phyloP scores from a whole-genome alignment of 2,888 invertebrate genomes.

The Altica lythri region DNA sequence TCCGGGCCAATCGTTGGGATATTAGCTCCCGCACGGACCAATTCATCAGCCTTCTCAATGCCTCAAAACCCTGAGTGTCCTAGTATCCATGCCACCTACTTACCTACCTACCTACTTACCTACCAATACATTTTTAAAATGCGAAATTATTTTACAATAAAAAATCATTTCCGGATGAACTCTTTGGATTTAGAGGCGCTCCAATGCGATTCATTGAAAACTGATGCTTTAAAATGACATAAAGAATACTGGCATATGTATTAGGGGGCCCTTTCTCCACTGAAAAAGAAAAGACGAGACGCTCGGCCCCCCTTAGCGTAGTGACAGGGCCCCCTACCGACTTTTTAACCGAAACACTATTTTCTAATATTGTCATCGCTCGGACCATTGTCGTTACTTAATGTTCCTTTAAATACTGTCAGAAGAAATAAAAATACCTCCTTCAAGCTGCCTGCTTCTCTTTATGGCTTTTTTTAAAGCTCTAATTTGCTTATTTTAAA shows the following conservation, averaged over 20 bases:
- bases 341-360: slow-evolving; percentile 51
- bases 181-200: too few relatives aligned
- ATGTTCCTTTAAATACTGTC: slow-evolving; percentile 48
- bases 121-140: too few relatives aligned
- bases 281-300: slow-evolving; percentile 38
- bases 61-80: too few relatives aligned
- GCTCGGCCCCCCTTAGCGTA: slow-evolving; percentile 45
- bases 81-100: too few relatives aligned
- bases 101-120: too few relatives aligned
- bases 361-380: slow-evolving; percentile 53
- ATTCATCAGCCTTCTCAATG: too few relatives aligned
- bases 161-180: too few relatives aligned
- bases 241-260: slow-evolving; percentile 12
- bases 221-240: too few relatives aligned
- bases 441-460: slow-evolving; percentile 18
- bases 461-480: slow-evolving; percentile 18
- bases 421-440: slow-evolving; percentile 36
- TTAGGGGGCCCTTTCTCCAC: slow-evolving; percentile 35
- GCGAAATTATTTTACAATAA: too few relatives aligned
- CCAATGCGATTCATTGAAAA: too few relatives aligned
- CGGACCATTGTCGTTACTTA: slow-evolving; percentile 48
- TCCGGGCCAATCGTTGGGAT: too few relatives aligned
- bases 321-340: slow-evolving; percentile 49
- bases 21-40: too few relatives aligned
- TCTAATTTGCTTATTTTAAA: slow-evolving; percentile 24